phyloP scores from a whole-genome alignment of 2,888 invertebrate species.

The Pteria penguin region DNA sequence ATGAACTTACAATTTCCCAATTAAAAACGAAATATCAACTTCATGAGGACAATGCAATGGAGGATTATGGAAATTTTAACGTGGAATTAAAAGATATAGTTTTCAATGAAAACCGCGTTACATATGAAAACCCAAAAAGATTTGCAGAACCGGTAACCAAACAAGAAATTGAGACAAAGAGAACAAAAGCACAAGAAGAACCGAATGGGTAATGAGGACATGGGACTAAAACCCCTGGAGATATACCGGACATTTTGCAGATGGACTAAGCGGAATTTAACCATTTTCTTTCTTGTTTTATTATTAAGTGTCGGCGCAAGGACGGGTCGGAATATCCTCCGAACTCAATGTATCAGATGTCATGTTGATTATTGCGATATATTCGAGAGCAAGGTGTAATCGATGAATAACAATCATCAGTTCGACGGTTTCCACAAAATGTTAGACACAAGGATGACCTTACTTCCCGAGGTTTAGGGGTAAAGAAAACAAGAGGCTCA shows the following conservation, averaged over 20 bases:
- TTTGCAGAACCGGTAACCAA: too few relatives aligned
- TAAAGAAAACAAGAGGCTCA: too few relatives aligned
- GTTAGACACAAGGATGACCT: background rate
- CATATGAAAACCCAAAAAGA: background rate
- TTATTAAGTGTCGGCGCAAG: background rate
- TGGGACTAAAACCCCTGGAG: background rate
- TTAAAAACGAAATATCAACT: background rate
- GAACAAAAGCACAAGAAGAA: conserved; percentile 1
- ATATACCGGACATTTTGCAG: background rate
- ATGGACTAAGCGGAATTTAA: background rate
- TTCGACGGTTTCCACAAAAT: background rate
- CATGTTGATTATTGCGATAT: background rate
- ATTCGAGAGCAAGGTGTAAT: background rate
- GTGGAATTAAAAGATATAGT: background rate
- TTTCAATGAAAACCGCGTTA: too few relatives aligned
- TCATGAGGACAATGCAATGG: background rate
- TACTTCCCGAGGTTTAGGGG: too few relatives aligned
- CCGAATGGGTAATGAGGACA: background rate
- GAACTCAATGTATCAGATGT: background rate
- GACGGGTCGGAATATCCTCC: conserved; percentile 4
- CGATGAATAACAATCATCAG: background rate
- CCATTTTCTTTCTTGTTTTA: background rate
- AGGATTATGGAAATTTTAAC: background rate
- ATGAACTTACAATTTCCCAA: background rate
- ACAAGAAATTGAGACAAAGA: background rate